These are phyloP conservation scores for Acyrthosiphon pisum DNA, from an alignment of 1,140 invertebrate species.

Conservation along the genomic window DNA sequence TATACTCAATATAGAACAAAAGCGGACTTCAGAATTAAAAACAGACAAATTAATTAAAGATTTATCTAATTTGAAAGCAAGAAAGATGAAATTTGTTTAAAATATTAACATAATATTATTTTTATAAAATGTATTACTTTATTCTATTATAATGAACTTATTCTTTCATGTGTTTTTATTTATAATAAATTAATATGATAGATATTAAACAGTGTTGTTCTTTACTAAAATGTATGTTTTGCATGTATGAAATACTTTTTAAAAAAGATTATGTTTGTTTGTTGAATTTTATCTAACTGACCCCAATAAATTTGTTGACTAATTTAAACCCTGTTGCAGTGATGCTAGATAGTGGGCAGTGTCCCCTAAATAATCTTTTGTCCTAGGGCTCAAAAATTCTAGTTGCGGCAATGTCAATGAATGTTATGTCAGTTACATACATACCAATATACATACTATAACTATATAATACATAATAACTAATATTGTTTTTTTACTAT, in stretches of 20 bases:
- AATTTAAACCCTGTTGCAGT: neutral
- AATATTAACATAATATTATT: neutral
- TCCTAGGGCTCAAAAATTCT: neutral
- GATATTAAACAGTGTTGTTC: neutral
- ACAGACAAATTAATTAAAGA: neutral
- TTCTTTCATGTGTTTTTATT: neutral
- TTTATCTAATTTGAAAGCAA: neutral
- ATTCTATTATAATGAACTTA: neutral
- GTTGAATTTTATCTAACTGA: neutral
- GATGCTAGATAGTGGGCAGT: neutral
- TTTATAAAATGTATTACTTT: neutral
- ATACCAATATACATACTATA: too few relatives aligned
- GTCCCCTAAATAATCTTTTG: neutral
- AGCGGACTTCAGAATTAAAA: neutral
- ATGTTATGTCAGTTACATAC: too few relatives aligned
- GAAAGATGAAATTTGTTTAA: neutral
- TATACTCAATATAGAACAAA: constrained; percentile 53
- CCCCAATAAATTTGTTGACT: neutral
- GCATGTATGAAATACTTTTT: neutral
- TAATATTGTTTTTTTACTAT: too few relatives aligned
- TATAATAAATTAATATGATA: neutral
- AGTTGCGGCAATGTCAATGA: neutral
- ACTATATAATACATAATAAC: too few relatives aligned
- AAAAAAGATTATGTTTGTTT: neutral
- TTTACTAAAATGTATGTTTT: neutral